These are phyloP conservation scores for Glyphotaelius pellucidus DNA, from an alignment of 2,888 invertebrate species.

Conservation along the genomic window DNA sequence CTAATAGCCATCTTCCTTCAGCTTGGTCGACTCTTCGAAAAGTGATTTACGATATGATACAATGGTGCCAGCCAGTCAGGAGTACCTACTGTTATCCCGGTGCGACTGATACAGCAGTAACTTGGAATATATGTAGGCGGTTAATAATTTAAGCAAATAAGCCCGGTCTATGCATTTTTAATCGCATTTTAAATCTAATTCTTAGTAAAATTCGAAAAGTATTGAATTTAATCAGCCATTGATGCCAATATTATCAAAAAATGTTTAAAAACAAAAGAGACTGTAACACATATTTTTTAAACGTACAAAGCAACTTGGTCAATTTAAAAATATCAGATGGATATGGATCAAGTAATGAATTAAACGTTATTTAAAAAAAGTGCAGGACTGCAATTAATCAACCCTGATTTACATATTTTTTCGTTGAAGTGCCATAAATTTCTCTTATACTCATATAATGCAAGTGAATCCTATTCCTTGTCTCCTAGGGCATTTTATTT, in stretches of 20 bases:
- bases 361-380: not conserved
- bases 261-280: too few relatives aligned
- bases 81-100: not conserved
- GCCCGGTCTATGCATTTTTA: too few relatives aligned
- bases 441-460: not conserved
- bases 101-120: not conserved
- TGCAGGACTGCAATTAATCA: not conserved
- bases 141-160: not conserved
- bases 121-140: not conserved
- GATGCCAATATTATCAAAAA: too few relatives aligned
- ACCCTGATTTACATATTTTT: not conserved
- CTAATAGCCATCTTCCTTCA: not conserved
- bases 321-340: too few relatives aligned
- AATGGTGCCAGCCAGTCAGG: not conserved
- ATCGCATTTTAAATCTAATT: not conserved
- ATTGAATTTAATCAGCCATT: too few relatives aligned
- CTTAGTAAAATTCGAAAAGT: not conserved
- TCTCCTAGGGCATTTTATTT: not conserved
- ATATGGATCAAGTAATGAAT: too few relatives aligned
- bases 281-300: too few relatives aligned
- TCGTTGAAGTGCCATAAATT: not conserved
- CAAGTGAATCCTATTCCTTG: not conserved
- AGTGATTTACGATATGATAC: not conserved
- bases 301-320: too few relatives aligned
- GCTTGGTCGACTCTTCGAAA: conserved; percentile 2